phyloP scores from a whole-genome alignment of 2,888 invertebrate genomes.

The Kuschelorhynchus macadamiae region DNA sequence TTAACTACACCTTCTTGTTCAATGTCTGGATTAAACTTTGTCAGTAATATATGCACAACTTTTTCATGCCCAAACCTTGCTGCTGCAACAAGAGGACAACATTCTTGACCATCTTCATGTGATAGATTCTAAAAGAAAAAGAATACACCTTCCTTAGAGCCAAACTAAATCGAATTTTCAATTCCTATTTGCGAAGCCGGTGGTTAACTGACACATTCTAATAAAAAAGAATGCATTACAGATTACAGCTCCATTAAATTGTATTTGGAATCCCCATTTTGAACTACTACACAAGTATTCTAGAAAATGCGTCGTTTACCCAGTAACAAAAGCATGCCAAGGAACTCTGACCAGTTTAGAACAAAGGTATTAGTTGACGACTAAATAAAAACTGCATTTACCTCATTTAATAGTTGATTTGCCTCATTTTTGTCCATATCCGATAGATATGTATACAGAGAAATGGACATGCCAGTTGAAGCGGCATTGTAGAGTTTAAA shows the following conservation, averaged over 20 bases:
- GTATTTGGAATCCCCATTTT: too few relatives aligned
- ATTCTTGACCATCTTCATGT: constrained; percentile 87
- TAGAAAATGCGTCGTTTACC: constrained; percentile 16
- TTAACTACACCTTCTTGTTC: constrained; percentile 90
- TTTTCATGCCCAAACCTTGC: constrained; percentile 86
- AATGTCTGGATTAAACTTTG: constrained; percentile 83
- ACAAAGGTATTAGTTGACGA: constrained; percentile 41
- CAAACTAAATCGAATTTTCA: too few relatives aligned
- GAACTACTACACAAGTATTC: constrained; percentile 2
- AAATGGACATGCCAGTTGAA: constrained; percentile 86
- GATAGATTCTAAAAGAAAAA: constrained; percentile 55
- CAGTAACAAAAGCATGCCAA: constrained; percentile 26
- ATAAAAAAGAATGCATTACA: too few relatives aligned
- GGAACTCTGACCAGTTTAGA: constrained; percentile 51
- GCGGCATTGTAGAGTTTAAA: constrained; percentile 86
- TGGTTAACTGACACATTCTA: too few relatives aligned
- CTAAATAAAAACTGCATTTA: constrained; percentile 59
- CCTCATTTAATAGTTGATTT: constrained; percentile 80
- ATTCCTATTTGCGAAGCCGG: too few relatives aligned
- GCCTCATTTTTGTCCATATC: constrained; percentile 77
- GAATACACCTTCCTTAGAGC: constrained; percentile 10
- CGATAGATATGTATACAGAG: constrained; percentile 82
- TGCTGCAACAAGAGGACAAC: constrained; percentile 91
- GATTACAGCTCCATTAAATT: too few relatives aligned
- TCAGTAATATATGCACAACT: constrained; percentile 85